These are phyloP conservation scores for Drosophila parvula DNA, from an alignment of 1,140 invertebrate genomes.

Conservation along the genomic window DNA sequence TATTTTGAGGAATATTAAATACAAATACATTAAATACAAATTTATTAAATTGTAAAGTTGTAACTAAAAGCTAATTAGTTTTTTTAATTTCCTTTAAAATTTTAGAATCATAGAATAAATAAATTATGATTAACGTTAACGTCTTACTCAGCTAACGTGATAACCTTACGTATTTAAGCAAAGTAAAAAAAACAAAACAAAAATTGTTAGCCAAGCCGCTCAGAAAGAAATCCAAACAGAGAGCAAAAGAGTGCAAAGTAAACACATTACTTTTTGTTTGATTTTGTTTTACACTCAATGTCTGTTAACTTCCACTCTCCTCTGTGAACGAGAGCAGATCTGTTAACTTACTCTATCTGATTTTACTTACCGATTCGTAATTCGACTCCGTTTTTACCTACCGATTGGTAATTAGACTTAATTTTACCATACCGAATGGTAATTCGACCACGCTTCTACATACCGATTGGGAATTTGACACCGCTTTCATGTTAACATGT, in stretches of 20 bases:
- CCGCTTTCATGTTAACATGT: too few species aligned
- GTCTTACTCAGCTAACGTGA: conserved; percentile 22
- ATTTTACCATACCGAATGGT: too few species aligned
- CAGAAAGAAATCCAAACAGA: neutral
- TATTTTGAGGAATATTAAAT: neutral
- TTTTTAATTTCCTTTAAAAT: neutral
- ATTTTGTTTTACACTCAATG: conserved; percentile 46
- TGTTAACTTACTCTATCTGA: too few species aligned
- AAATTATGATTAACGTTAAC: neutral
- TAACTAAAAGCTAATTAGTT: neutral
- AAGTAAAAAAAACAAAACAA: conserved; percentile 27
- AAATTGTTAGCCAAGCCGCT: conserved; percentile 24
- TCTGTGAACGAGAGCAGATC: too few species aligned
- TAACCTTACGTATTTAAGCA: conserved; percentile 26
- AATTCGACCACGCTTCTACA: too few species aligned
- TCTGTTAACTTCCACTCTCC: neutral
- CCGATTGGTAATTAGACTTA: too few species aligned
- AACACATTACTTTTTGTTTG: conserved; percentile 57
- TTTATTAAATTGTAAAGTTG: neutral
- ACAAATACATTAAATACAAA: neutral
- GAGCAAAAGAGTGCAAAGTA: conserved; percentile 33
- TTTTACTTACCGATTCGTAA: too few species aligned
- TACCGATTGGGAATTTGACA: too few species aligned
- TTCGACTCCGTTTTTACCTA: too few species aligned
- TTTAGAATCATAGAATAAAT: too few species aligned